phyloP scores from a whole-genome alignment of 1,140 invertebrate species.

The Drosophila littoralis region DNA sequence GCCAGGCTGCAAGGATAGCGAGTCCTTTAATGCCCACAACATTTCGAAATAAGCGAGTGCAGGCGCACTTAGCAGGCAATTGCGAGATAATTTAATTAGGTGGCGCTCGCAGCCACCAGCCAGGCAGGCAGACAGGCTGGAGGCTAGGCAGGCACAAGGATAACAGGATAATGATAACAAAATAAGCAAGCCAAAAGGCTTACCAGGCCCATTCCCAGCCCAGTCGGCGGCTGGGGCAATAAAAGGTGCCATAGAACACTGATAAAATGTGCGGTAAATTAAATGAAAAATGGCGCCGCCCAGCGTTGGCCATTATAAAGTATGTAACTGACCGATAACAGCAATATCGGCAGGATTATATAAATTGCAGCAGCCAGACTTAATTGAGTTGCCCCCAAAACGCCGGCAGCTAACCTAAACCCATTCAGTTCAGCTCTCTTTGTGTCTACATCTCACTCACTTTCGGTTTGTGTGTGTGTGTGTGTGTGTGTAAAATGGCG shows the following conservation, averaged over 20 bases:
- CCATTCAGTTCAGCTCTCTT: conserved; percentile 11
- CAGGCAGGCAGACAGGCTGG: conserved; percentile 11
- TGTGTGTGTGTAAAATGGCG: conserved; percentile 36
- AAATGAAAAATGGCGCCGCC: conserved; percentile 66
- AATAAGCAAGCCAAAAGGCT: conserved; percentile 72
- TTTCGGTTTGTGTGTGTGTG: conserved; percentile 2
- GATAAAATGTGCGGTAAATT: conserved; percentile 68
- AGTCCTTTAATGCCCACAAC: conserved; percentile 60
- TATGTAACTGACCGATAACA: conserved; percentile 67
- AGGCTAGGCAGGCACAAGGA: conserved; percentile 42
- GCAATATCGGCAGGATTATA: conserved; percentile 67
- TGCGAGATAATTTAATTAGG: conserved; percentile 79
- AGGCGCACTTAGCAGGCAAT: conserved; percentile 80
- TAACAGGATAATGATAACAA: conserved; percentile 81
- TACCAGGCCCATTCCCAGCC: conserved; percentile 24
- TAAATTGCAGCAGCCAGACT: conserved; percentile 56
- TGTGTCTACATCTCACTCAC: background rate
- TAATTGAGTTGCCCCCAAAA: conserved; percentile 49
- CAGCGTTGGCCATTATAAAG: conserved; percentile 37
- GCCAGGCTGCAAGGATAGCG: conserved; percentile 28
- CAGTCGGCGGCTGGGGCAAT: conserved; percentile 20
- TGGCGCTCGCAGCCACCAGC: conserved; percentile 33
- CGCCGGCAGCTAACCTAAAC: conserved; percentile 29
- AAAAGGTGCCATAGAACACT: conserved; percentile 42
- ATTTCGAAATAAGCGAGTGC: conserved; percentile 65